A percentile compares a stretch with the other conserved stretches of the same genome.
phyloP scores from a whole-genome alignment of 2,888 invertebrate genomes.

The Caenorhabditis sp. region DNA sequence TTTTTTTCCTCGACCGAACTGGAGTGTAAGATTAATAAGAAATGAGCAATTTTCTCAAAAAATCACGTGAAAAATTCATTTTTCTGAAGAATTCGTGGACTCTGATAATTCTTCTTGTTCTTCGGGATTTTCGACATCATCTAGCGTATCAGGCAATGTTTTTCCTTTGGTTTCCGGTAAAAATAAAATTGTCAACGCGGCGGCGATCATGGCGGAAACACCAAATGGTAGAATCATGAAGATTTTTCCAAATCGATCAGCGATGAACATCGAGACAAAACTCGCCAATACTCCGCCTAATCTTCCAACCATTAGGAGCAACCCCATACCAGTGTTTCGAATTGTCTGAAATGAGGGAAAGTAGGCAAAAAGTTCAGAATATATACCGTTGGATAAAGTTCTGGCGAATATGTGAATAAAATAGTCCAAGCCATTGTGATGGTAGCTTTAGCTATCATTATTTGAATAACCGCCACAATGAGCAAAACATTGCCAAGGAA shows the following conservation, averaged over 20 bases:
- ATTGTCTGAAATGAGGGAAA: slow-evolving; percentile 72
- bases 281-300: slow-evolving; percentile 87
- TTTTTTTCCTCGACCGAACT: not conserved
- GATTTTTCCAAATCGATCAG: slow-evolving; percentile 60
- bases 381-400: slow-evolving; percentile 87
- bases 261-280: slow-evolving; percentile 77
- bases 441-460: slow-evolving; percentile 82
- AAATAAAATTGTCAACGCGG: slow-evolving; percentile 57
- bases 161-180: slow-evolving; percentile 69
- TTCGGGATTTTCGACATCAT: slow-evolving; percentile 49
- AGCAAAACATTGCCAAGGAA: slow-evolving; percentile 53
- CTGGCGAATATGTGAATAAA: slow-evolving; percentile 86
- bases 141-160: slow-evolving; percentile 64
- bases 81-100: not conserved
- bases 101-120: not conserved
- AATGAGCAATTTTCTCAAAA: too few relatives aligned
- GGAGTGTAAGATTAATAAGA: too few relatives aligned
- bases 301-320: slow-evolving; percentile 84
- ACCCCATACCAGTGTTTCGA: slow-evolving; percentile 84
- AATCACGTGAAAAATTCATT: not conserved
- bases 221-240: slow-evolving; percentile 68
- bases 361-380: not conserved
- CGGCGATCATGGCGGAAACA: slow-evolving; percentile 55
- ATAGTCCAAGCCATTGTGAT: slow-evolving; percentile 86
- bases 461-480: slow-evolving; percentile 73